Percentiles rank a stretch among this genome's conserved stretches.
phyloP scores from a whole-genome alignment of 2,113 vertebrate genomes.

The Helogale parvula region DNA sequence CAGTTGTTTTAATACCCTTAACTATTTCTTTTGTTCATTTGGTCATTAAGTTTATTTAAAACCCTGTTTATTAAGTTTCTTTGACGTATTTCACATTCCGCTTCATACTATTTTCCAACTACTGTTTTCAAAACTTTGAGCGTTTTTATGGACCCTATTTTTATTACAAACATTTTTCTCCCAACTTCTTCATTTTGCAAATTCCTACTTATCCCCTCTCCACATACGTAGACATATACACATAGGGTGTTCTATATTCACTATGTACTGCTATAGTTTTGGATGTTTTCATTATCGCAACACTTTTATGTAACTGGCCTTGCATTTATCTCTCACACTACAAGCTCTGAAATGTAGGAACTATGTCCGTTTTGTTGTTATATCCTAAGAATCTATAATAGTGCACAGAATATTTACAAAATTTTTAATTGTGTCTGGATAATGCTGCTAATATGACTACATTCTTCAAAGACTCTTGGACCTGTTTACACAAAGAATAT shows the following conservation, averaged over 20 bases:
- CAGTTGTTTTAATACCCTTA: neutral
- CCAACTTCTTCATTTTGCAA: neutral
- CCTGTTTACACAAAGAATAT: neutral
- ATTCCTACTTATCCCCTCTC: neutral
- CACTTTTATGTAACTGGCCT: neutral
- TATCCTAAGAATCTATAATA: neutral
- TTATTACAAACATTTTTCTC: neutral
- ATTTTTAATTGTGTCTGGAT: neutral
- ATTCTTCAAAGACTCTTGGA: neutral
- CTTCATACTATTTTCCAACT: neutral
- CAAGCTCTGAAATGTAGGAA: neutral
- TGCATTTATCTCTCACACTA: neutral
- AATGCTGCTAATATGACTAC: neutral
- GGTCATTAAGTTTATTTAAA: neutral
- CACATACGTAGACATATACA: neutral
- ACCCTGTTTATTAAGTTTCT: neutral
- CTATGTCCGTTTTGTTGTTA: neutral
- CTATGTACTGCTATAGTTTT: neutral
- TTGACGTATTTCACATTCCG: neutral
- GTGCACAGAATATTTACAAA: neutral
- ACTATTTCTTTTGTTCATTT: neutral
- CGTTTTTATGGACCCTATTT: neutral
- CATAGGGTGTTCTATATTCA: neutral
- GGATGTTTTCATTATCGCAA: neutral
- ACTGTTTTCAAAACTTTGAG: neutral